phyloP scores from a whole-genome alignment of 1,140 invertebrate species.

The Aphis craccivora region DNA sequence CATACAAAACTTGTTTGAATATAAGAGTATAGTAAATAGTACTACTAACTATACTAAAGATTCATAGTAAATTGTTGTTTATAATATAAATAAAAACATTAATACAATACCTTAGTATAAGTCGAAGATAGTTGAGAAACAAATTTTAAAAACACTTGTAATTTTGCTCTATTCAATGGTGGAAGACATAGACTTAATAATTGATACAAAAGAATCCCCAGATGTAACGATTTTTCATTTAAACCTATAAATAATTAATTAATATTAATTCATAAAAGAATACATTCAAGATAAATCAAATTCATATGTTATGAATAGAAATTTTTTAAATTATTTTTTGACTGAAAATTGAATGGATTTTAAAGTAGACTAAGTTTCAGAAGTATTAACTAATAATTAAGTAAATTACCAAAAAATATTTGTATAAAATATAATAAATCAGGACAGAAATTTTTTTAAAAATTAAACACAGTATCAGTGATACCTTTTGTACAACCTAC shows the following conservation, averaged over 20 bases:
- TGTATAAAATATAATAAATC: too few species aligned
- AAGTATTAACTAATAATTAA: too few species aligned
- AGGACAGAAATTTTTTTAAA: not conserved
- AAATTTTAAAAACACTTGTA: conserved; percentile 51
- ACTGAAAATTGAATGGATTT: not conserved
- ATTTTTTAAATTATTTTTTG: not conserved
- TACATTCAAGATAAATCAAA: not conserved
- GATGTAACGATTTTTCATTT: conserved; percentile 41
- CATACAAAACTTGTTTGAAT: not conserved
- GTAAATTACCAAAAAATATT: too few species aligned
- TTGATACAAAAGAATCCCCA: conserved; percentile 48
- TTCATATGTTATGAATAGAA: not conserved
- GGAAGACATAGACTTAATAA: conserved; percentile 52
- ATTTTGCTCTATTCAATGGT: conserved; percentile 44
- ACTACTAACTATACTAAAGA: not conserved
- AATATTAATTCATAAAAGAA: not conserved
- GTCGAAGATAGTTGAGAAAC: conserved; percentile 25
- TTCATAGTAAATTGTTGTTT: not conserved
- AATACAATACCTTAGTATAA: conserved; percentile 6
- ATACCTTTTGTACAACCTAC: too few species aligned
- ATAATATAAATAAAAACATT: not conserved
- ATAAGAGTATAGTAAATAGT: not conserved
- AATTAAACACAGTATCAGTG: too few species aligned
- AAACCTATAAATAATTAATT: conserved; percentile 30
- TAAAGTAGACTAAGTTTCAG: not conserved